Evolutionary conservation across 2,113 vertebrate genomes (phyloP).

Genomic region (Porphyrio hochstetteri): DNA sequence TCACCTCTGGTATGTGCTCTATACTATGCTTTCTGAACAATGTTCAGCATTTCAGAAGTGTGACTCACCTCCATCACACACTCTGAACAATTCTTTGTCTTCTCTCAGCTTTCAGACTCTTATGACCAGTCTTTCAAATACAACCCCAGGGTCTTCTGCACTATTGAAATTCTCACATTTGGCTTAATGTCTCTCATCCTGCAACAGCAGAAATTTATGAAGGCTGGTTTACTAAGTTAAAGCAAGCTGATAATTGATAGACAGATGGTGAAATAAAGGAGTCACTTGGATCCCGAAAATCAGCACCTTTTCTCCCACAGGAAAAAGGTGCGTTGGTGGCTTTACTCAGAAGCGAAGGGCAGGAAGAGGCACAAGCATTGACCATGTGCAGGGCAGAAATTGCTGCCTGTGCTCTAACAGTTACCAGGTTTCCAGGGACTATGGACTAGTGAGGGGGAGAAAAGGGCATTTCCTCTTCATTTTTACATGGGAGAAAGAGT

Average conservation of each 20-base stretch:
- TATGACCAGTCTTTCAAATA: neutral
- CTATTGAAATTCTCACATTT: neutral
- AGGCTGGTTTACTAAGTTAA: neutral
- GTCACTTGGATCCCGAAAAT: neutral
- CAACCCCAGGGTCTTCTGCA: neutral
- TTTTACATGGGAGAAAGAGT: neutral
- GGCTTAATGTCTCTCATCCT: neutral
- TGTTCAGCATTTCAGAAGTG: neutral
- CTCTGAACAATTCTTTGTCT: neutral
- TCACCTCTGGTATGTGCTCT: neutral
- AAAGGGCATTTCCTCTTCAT: neutral
- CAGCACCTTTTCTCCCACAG: neutral
- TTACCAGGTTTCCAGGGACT: neutral
- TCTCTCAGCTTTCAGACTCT: neutral
- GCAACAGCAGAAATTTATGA: neutral
- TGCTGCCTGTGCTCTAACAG: neutral
- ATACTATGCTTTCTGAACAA: neutral
- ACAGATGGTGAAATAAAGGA: neutral
- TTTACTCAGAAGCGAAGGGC: neutral
- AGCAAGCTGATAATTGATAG: neutral
- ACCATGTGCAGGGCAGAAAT: neutral
- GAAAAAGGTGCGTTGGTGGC: neutral
- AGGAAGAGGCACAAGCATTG: neutral
- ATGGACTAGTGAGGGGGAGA: neutral
- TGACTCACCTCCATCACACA: neutral